A percentile compares a stretch with the other conserved stretches of the same genome.
phyloP scores from a whole-genome alignment of 2,113 vertebrate genomes.

The Amia ocellicauda region DNA sequence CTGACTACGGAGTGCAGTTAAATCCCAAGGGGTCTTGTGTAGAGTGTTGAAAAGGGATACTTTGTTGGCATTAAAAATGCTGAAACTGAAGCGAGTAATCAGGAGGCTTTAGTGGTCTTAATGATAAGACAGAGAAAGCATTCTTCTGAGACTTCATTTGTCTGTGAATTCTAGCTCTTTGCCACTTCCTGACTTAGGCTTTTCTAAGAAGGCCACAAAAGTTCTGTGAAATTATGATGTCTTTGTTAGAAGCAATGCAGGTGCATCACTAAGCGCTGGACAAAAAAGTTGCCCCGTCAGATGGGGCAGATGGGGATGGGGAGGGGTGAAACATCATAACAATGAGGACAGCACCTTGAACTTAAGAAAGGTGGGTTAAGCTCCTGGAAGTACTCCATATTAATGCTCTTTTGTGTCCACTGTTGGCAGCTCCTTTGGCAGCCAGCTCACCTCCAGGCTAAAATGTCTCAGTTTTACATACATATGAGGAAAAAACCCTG shows the following conservation, averaged over 20 bases:
- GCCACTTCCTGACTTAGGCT: too few relatives aligned
- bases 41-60: slow-evolving; percentile 33
- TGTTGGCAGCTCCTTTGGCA: slow-evolving; percentile 67
- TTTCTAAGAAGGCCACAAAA: too few relatives aligned
- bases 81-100: slow-evolving; percentile 27
- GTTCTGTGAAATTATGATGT: too few relatives aligned
- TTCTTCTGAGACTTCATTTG: too few relatives aligned
- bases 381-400: background rate
- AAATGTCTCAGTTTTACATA: slow-evolving; percentile 48
- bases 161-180: too few relatives aligned
- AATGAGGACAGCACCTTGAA: slow-evolving; percentile 31
- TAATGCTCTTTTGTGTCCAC: slow-evolving; percentile 28
- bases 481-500: slow-evolving; percentile 34
- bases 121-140: background rate
- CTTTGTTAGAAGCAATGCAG: too few relatives aligned
- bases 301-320: background rate
- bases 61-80: slow-evolving; percentile 22
- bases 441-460: slow-evolving; percentile 62
- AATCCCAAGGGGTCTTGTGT: slow-evolving; percentile 31
- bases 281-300: too few relatives aligned
- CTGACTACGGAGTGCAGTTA: slow-evolving; percentile 45
- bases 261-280: too few relatives aligned
- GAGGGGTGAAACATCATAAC: background rate
- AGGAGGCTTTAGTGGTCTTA: slow-evolving; percentile 21
- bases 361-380: slow-evolving; percentile 4